These are phyloP conservation scores for Sclerodermus sp. DNA, from an alignment of 2,888 invertebrate species.

Conservation along the genomic window DNA sequence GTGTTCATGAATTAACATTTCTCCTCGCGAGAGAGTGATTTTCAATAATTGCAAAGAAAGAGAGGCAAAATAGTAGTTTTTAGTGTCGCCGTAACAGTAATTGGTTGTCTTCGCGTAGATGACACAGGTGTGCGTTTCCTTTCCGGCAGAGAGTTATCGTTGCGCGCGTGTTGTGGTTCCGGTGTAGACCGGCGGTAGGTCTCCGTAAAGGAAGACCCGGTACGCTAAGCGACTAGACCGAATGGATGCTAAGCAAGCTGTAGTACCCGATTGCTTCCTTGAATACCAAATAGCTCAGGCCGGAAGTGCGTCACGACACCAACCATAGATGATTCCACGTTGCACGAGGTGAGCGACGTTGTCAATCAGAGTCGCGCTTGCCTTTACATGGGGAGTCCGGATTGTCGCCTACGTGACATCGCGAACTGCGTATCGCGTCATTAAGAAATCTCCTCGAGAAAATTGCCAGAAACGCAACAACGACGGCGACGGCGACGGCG, in stretches of 20 bases:
- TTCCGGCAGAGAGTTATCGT: neutral
- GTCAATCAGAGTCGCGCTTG: constrained; percentile 5
- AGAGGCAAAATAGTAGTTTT: no score
- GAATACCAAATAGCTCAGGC: constrained; percentile 49
- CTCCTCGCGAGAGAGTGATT: no score
- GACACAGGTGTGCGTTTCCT: neutral
- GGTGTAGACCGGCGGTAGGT: constrained; percentile 34
- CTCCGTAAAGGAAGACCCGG: constrained; percentile 29
- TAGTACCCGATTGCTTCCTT: constrained; percentile 54
- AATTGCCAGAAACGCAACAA: neutral
- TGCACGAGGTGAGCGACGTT: constrained; percentile 31
- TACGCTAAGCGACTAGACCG: constrained; percentile 39
- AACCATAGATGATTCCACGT: constrained; percentile 34
- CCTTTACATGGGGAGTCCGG: neutral
- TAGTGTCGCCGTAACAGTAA: no score
- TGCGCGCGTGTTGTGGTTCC: constrained; percentile 21
- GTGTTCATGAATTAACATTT: no score
- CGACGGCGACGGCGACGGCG: neutral
- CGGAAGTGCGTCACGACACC: constrained; percentile 55
- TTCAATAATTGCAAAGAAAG: no score
- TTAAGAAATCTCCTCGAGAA: neutral
- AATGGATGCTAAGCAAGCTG: constrained; percentile 56
- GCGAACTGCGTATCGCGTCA: no score
- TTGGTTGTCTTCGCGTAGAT: no score
- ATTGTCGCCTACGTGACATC: neutral